phyloP scores from a whole-genome alignment of 2,113 vertebrate genomes.

The Ceuthmochares aereus region DNA sequence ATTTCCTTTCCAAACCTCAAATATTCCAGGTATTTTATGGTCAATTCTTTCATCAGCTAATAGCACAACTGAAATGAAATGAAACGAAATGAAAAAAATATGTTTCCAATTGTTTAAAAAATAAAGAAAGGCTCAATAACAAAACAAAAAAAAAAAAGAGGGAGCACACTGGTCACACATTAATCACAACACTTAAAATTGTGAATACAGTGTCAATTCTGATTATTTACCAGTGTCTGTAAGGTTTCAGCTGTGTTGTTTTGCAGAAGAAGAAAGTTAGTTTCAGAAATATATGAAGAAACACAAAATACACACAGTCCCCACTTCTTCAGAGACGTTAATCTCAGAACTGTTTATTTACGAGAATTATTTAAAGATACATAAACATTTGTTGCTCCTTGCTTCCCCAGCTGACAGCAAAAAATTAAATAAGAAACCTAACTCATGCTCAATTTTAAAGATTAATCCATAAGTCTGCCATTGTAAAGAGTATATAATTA shows the following conservation, averaged over 20 bases:
- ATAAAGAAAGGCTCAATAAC: background rate
- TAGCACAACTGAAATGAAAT: background rate
- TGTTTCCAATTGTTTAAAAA: background rate
- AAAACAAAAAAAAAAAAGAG: background rate
- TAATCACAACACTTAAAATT: background rate
- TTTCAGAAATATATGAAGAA: background rate
- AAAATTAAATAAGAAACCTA: background rate
- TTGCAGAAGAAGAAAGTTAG: background rate
- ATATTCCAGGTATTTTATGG: background rate
- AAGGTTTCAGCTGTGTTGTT: background rate
- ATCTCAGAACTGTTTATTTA: slow-evolving; percentile 10
- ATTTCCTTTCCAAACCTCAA: background rate
- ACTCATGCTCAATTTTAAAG: background rate
- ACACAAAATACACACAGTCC: background rate
- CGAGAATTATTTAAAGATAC: slow-evolving; percentile 3
- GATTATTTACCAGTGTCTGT: background rate
- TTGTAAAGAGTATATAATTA: background rate
- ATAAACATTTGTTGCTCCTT: background rate
- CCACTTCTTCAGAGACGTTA: background rate
- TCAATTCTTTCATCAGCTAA: background rate
- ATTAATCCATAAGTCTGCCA: background rate
- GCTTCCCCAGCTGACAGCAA: background rate
- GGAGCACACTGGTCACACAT: background rate
- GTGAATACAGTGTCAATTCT: background rate
- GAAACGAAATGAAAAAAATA: rapidly evolving